Evolutionary conservation across 92 coral and sea anemone species (phyloP), one percentile per base, ranked within the genome.

Genomic region (Bergia sp.): DNA sequence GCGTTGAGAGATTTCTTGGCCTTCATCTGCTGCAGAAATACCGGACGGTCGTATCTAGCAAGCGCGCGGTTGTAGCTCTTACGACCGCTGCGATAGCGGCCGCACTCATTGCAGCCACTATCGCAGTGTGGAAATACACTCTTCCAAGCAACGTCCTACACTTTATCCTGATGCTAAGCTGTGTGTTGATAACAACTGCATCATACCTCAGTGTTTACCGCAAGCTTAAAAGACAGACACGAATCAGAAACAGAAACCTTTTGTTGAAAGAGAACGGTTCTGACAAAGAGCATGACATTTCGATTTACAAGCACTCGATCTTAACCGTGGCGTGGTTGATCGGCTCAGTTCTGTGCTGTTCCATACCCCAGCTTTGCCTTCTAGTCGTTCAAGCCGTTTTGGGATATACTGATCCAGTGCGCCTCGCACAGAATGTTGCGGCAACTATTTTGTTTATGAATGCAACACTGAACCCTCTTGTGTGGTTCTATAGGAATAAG

Each of bases 341-440:
- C 18, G 86, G 57, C 38, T 82, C 86, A 0, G 86, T 82, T 82
- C 57, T 82, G 45, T 39, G 65, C 50, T 82, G 86, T 47, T 82
- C 86, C 18, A 43, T 23, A 8, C 86, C 86, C 37, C 86, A 82
- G 76, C 8, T 66, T 39, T 65, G 86, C 50, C 76, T 82, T 15
- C 53, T 82, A 29, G 58, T 82, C 40, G 61, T 82, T 10, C 74
- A 61, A 29, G 57, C 55, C 39, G 38, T 82, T 39, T 21, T 65
- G 4, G 86, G 76, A 29, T 82, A 82, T 66, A 64, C 86, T 29
- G 75, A 82, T n/a, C 86, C 86, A 4, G 86, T 82, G 7, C 86
- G 86, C 47, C 76, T 82, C 49, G 86, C 86, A 37, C 86, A 82
- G 21, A 82, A 82, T 82, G 55, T 82, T 6, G 86, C 86, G 37